Conservation (phyloP, 2,797 vertebrate genomes). For the Carapus acus region DNA sequence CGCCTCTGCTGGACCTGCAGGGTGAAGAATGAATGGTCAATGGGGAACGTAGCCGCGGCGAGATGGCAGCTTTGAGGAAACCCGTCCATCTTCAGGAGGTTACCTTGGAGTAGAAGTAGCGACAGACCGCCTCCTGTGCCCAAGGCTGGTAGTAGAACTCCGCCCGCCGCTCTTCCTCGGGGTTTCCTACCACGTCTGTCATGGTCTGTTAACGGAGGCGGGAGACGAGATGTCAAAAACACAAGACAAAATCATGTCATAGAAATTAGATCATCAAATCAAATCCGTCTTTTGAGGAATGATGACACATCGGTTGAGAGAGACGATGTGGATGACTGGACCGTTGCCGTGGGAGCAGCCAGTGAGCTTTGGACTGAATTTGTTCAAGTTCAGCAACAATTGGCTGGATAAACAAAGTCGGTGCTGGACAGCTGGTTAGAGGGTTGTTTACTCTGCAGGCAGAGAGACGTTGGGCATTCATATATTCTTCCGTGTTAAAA, state of each 20-base stretch:
- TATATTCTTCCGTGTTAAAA: slow-evolving; percentile 13
- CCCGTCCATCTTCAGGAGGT: background rate
- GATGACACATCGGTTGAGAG: too few species aligned
- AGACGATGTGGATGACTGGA: background rate
- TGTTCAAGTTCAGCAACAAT: slow-evolving; percentile 29
- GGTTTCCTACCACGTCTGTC: slow-evolving; percentile 97
- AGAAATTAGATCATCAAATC: too few species aligned
- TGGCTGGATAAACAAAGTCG: slow-evolving; percentile 36
- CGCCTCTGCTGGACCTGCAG: slow-evolving; percentile 95
- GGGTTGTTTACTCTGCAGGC: background rate
- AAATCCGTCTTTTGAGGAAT: too few species aligned
- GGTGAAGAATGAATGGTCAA: slow-evolving; percentile 20
- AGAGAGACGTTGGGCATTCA: background rate
- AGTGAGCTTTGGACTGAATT: slow-evolving; percentile 12
- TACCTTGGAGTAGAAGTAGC: slow-evolving; percentile 99
- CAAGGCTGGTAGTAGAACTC: slow-evolving; percentile 99
- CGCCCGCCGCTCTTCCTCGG: slow-evolving; percentile 92
- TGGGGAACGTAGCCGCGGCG: background rate
- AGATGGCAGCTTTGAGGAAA: background rate
- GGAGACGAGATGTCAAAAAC: slow-evolving; percentile 7
- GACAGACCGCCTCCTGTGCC: slow-evolving; percentile 97
- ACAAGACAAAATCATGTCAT: slow-evolving; percentile 1
- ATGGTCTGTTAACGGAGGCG: slow-evolving; percentile 78
- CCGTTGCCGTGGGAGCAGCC: slow-evolving; percentile 4
- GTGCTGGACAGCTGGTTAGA: slow-evolving; percentile 35